A percentile compares a stretch with the other conserved stretches of the same genome.
These are phyloP conservation scores for Lysiphlebus fabarum DNA, from an alignment of 1,140 invertebrate genomes.

Conservation along the genomic window DNA sequence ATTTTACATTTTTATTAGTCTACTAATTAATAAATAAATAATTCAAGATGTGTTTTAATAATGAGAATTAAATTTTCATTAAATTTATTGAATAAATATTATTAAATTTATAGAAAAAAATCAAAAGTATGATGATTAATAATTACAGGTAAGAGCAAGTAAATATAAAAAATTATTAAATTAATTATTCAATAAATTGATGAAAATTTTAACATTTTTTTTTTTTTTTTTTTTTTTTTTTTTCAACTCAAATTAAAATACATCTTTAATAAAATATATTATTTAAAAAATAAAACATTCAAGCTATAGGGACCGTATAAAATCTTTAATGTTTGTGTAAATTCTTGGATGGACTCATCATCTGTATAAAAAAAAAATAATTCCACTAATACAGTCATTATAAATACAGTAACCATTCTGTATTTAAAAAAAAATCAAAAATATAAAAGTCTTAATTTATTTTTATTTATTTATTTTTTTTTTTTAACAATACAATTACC, in stretches of 20 bases:
- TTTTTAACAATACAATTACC: conserved; percentile 4
- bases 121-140: too few species aligned
- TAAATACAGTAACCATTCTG: not conserved
- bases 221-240: too few species aligned
- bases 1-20: too few species aligned
- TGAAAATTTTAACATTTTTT: too few species aligned
- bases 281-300: conserved; percentile 2
- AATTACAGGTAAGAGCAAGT: not conserved
- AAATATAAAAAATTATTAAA: too few species aligned
- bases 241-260: conserved; percentile 22
- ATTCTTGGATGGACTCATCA: conserved; percentile 31
- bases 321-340: conserved; percentile 32
- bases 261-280: conserved; percentile 14
- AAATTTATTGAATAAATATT: too few species aligned
- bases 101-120: too few species aligned
- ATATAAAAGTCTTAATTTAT: not conserved
- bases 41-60: not conserved
- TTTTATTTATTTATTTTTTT: not conserved
- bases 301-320: conserved; percentile 30
- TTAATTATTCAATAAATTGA: too few species aligned
- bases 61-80: not conserved
- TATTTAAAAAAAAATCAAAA: conserved; percentile 22
- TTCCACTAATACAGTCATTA: too few species aligned
- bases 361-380: conserved; percentile 16
- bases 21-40: not conserved